phyloP scores from a whole-genome alignment of 2,888 invertebrate species.

The Drosophila algonquin region DNA sequence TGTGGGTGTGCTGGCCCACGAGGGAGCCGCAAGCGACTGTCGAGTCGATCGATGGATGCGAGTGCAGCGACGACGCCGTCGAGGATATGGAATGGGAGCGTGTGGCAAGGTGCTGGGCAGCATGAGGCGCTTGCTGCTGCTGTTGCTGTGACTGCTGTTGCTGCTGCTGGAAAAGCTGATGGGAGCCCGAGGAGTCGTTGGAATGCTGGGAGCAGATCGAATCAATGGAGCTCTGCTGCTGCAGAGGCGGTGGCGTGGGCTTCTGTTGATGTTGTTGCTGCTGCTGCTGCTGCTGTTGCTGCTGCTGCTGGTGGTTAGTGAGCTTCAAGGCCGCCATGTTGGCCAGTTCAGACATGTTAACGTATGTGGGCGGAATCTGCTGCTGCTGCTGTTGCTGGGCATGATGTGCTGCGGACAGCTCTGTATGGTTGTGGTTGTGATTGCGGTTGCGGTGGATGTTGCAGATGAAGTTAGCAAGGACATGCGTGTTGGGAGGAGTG shows the following conservation, averaged over 20 bases:
- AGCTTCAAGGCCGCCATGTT: conserved; percentile 91
- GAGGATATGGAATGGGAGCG: conserved; percentile 81
- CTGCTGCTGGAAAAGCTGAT: conserved; percentile 63
- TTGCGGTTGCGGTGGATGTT: conserved; percentile 3
- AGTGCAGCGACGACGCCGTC: conserved; percentile 81
- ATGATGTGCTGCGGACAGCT: conserved; percentile 82
- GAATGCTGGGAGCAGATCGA: conserved; percentile 82
- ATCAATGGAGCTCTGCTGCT: conserved; percentile 86
- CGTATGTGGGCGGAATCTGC: conserved; percentile 90
- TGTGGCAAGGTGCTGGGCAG: conserved; percentile 54
- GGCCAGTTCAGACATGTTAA: conserved; percentile 95
- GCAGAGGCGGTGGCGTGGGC: conserved; percentile 79
- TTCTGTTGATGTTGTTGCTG: conserved; percentile 51
- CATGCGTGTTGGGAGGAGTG: conserved; percentile 59
- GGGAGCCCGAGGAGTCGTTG: conserved; percentile 78
- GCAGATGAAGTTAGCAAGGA: conserved; percentile 46
- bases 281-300: conserved; percentile 55
- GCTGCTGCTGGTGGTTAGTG: conserved; percentile 85
- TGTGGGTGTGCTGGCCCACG: conserved; percentile 58
- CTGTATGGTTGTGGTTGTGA: conserved; percentile 54
- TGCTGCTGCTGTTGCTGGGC: conserved; percentile 76
- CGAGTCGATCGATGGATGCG: conserved; percentile 83
- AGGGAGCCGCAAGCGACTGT: conserved; percentile 77
- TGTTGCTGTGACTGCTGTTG: conserved; percentile 50
- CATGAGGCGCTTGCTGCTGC: conserved; percentile 53